Conservation (phyloP, 2,888 invertebrate species). For the Poecilus cupreus region DNA sequence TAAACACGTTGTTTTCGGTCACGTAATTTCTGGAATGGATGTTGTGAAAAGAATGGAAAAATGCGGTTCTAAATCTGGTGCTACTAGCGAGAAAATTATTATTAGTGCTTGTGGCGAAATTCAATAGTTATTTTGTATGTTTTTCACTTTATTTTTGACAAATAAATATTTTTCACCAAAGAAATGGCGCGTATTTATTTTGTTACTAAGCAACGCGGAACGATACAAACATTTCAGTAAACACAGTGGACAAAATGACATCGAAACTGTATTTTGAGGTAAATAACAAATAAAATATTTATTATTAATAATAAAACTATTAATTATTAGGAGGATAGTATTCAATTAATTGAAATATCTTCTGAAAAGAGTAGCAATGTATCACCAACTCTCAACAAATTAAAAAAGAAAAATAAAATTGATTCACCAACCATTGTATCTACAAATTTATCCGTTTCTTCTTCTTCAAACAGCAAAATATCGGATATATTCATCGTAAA, state of each 20-base stretch:
- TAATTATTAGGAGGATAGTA: slow-evolving; percentile 64
- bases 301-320: not conserved
- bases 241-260: slow-evolving; percentile 31
- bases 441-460: slow-evolving; percentile 28
- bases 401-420: slow-evolving; percentile 50
- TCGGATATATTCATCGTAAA: slow-evolving; percentile 62
- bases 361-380: slow-evolving; percentile 54
- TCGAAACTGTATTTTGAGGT: slow-evolving; percentile 39
- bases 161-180: slow-evolving; percentile 2
- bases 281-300: slow-evolving; percentile 23
- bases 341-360: slow-evolving; percentile 63
- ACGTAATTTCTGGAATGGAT: slow-evolving; percentile 94
- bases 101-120: slow-evolving; percentile 92
- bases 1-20: slow-evolving; percentile 98
- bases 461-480: slow-evolving; percentile 50
- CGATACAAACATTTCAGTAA: slow-evolving; percentile 42
- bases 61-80: slow-evolving; percentile 87
- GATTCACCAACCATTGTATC: slow-evolving; percentile 31
- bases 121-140: slow-evolving; percentile 72
- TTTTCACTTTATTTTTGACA: not conserved
- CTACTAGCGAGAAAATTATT: slow-evolving; percentile 85
- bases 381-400: slow-evolving; percentile 35
- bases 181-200: not conserved
- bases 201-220: slow-evolving; percentile 37
- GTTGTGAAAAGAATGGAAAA: slow-evolving; percentile 94